Evolutionary conservation across 2,888 invertebrate genomes (phyloP).

Genomic region (Scrobipalpa costella): DNA sequence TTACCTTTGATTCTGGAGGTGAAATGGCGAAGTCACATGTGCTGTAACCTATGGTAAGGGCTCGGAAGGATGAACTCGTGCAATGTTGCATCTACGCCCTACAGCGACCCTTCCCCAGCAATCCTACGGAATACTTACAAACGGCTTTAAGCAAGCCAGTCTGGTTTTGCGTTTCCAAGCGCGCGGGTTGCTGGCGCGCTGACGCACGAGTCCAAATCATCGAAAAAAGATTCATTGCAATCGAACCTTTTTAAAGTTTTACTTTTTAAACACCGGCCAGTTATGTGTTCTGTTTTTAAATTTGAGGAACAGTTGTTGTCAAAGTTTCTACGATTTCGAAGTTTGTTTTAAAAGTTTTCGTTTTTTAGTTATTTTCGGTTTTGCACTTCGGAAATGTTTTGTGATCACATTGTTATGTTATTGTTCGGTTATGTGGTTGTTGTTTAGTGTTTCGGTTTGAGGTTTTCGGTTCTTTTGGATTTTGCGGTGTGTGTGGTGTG

Average conservation of each 20-base stretch:
- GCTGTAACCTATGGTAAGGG: slow-evolving; percentile 63
- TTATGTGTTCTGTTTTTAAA: slow-evolving; percentile 51
- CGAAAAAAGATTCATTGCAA: slow-evolving; percentile 49
- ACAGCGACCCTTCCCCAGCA: slow-evolving; percentile 77
- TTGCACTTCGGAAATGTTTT: slow-evolving; percentile 47
- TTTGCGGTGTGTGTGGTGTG: slow-evolving; percentile 36
- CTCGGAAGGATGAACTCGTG: slow-evolving; percentile 70
- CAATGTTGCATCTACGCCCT: slow-evolving; percentile 77
- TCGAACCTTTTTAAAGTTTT: slow-evolving; percentile 38
- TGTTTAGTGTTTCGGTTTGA: slow-evolving; percentile 55
- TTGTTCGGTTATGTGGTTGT: slow-evolving; percentile 58
- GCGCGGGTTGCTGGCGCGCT: slow-evolving; percentile 70
- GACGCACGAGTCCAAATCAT: slow-evolving; percentile 51
- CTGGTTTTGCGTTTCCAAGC: slow-evolving; percentile 76
- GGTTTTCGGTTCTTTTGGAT: slow-evolving; percentile 36
- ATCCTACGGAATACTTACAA: slow-evolving; percentile 79
- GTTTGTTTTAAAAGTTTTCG: slow-evolving; percentile 60
- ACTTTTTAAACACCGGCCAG: slow-evolving; percentile 39
- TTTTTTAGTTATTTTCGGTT: slow-evolving; percentile 46
- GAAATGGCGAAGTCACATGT: slow-evolving; percentile 35
- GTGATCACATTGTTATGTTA: slow-evolving; percentile 62
- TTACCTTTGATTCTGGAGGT: background rate
- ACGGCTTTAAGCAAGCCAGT: slow-evolving; percentile 75
- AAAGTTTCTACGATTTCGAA: slow-evolving; percentile 55
- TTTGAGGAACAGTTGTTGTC: slow-evolving; percentile 40